These are phyloP conservation scores for Psix sp. DNA, from an alignment of 1,140 invertebrate genomes.

Conservation along the genomic window DNA sequence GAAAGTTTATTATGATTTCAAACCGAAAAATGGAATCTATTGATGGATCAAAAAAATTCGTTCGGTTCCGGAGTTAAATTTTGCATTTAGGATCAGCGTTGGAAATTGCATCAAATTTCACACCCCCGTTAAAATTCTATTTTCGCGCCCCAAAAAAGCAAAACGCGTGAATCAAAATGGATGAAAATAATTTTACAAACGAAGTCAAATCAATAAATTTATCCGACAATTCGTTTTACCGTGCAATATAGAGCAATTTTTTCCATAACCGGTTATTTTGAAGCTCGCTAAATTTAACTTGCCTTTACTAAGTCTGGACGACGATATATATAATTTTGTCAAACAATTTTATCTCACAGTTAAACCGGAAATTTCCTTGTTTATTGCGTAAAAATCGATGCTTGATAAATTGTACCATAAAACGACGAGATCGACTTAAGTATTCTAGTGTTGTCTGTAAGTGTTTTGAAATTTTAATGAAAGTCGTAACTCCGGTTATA, in stretches of 20 bases:
- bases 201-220: no score
- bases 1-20: conserved; percentile 16
- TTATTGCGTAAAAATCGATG: conserved; percentile 48
- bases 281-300: conserved; percentile 10
- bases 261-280: not conserved
- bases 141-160: no score
- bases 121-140: no score
- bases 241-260: no score
- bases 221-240: no score
- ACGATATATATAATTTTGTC: conserved; percentile 14
- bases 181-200: no score
- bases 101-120: no score
- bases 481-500: conserved; percentile 45
- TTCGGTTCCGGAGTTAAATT: no score
- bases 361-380: conserved; percentile 32
- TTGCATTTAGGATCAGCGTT: no score
- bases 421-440: conserved; percentile 33
- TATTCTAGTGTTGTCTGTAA: conserved; percentile 39
- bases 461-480: conserved; percentile 53
- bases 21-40: conserved; percentile 19
- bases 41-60: conserved; percentile 15
- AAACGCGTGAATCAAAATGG: no score
- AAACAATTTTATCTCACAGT: conserved; percentile 27
- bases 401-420: conserved; percentile 44
- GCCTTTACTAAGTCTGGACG: not conserved